A percentile compares a stretch with the other conserved stretches of the same genome.
Evolutionary conservation across 2,888 invertebrate species (phyloP).

Genomic region (Oxyscelio sp.): DNA sequence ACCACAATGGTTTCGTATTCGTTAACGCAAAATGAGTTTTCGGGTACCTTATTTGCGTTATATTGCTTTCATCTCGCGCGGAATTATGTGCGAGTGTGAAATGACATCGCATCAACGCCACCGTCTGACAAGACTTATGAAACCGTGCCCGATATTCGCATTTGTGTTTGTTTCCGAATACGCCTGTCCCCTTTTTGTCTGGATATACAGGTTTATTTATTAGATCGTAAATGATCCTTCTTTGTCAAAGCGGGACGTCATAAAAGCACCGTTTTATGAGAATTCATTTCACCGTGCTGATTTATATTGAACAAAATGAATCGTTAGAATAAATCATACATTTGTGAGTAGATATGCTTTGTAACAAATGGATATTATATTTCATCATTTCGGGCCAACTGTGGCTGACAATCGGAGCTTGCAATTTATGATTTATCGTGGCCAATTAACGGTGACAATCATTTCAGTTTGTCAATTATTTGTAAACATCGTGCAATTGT

Average conservation of each 20-base stretch:
- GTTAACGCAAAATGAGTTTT: slow-evolving; percentile 10
- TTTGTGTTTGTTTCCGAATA: neutral
- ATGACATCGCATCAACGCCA: slow-evolving; percentile 11
- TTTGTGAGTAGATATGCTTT: too few species aligned
- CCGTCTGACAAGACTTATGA: neutral
- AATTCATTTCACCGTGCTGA: slow-evolving; percentile 10
- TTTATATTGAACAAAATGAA: slow-evolving; percentile 10
- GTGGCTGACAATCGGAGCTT: too few species aligned
- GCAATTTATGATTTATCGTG: too few species aligned
- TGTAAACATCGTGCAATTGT: too few species aligned
- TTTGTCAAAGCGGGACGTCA: slow-evolving; percentile 27
- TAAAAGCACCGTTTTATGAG: neutral
- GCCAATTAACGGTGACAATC: too few species aligned
- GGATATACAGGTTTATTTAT: slow-evolving; percentile 32
- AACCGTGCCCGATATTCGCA: neutral
- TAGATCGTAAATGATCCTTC: slow-evolving; percentile 39
- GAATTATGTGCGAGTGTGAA: slow-evolving; percentile 13
- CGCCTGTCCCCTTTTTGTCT: slow-evolving; percentile 1
- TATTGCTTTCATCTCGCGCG: slow-evolving; percentile 28
- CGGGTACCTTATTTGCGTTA: slow-evolving; percentile 17
- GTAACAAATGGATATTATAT: too few species aligned
- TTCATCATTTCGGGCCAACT: too few species aligned
- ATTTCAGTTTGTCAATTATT: too few species aligned
- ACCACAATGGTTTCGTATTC: neutral
- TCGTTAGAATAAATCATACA: neutral